Conservation (phyloP, 2,113 vertebrate species). For the Ictalurus punctatus region DNA sequence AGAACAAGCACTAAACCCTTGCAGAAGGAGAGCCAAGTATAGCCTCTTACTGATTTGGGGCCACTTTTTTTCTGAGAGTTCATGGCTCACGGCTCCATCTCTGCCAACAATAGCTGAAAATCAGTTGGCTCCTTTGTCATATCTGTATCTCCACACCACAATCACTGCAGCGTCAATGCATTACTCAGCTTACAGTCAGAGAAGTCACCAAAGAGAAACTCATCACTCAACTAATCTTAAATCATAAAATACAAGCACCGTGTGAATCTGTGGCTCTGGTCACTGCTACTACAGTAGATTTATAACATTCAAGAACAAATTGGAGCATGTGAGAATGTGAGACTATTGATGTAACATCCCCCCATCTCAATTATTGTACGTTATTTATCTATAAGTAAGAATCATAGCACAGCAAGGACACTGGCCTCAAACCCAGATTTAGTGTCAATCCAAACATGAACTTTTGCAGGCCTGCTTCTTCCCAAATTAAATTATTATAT, state of each 20-base stretch:
- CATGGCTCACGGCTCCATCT: conserved; percentile 12
- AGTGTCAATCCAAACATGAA: background rate
- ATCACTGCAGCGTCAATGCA: background rate
- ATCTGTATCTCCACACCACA: conserved; percentile 3
- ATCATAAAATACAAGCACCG: background rate
- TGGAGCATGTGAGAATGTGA: background rate
- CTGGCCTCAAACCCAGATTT: background rate
- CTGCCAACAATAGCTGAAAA: conserved; percentile 17
- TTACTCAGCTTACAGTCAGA: conserved; percentile 1
- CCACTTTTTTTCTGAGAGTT: conserved; percentile 15
- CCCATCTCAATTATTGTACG: background rate
- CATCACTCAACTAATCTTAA: conserved; percentile 18
- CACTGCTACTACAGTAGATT: background rate
- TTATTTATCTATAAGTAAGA: background rate
- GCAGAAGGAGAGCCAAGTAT: conserved; percentile 34
- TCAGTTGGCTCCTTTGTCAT: conserved; percentile 28
- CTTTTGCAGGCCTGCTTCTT: background rate
- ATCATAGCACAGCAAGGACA: background rate
- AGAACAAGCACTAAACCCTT: conserved; percentile 34
- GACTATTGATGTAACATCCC: background rate
- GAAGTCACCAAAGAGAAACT: background rate
- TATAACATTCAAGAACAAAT: background rate
- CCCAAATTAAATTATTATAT: background rate
- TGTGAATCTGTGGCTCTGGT: background rate
- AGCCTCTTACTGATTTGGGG: conserved; percentile 23